Conservation (phyloP, 2,797 vertebrate genomes). For the Pelodytes ibericus region DNA sequence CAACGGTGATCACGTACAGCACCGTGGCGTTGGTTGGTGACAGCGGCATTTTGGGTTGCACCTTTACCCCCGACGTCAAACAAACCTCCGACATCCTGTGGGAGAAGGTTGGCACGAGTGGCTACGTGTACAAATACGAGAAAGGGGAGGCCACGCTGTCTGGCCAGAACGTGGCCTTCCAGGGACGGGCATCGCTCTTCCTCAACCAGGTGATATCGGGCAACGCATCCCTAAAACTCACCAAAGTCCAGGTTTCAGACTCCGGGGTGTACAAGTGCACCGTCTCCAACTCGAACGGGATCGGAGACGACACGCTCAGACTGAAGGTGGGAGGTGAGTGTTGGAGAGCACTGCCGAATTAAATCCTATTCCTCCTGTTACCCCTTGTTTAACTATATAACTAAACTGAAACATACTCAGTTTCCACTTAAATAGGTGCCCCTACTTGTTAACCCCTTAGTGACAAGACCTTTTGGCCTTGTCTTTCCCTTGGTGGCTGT, state of each 20-base stretch:
- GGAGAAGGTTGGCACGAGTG: slow-evolving; percentile 69
- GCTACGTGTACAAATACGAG: slow-evolving; percentile 75
- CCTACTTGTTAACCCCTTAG: no score
- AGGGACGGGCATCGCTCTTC: slow-evolving; percentile 67
- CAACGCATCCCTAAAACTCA: slow-evolving; percentile 77
- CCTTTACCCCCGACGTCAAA: slow-evolving; percentile 60
- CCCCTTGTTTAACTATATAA: no score
- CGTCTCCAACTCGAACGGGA: slow-evolving; percentile 69
- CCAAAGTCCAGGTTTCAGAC: slow-evolving; percentile 64
- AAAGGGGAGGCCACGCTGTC: slow-evolving; percentile 66
- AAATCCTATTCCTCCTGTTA: no score
- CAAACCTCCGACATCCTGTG: slow-evolving; percentile 71
- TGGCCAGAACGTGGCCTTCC: slow-evolving; percentile 71
- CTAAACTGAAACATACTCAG: no score
- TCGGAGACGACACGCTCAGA: slow-evolving; percentile 62
- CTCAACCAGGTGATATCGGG: slow-evolving; percentile 60
- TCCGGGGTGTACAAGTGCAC: slow-evolving; percentile 72
- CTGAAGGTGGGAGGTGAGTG: slow-evolving; percentile 78
- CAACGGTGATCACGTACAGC: slow-evolving; percentile 35
- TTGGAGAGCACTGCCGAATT: background rate
- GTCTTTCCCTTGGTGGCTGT: no score
- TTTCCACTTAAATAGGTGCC: no score
- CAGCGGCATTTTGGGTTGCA: slow-evolving; percentile 63
- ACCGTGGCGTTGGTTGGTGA: slow-evolving; percentile 65
- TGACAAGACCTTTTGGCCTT: no score